These are phyloP conservation scores for Osmerus mordax DNA, from an alignment of 2,113 vertebrate species.

Conservation along the genomic window DNA sequence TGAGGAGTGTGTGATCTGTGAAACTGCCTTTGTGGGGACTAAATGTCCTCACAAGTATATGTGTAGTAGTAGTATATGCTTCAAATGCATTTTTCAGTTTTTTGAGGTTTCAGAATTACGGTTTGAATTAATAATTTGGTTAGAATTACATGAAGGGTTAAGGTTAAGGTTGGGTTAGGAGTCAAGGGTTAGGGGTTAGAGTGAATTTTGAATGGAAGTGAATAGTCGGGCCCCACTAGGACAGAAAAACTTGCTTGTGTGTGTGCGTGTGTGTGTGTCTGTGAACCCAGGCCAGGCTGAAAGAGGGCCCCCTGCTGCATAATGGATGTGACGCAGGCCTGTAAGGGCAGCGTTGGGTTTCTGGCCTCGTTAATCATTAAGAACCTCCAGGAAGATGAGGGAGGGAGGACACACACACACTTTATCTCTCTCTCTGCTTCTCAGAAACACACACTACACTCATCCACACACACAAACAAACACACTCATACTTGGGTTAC, in stretches of 20 bases:
- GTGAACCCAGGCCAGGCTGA: conserved; percentile 37
- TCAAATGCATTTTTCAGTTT: too few relatives aligned
- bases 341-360: conserved; percentile 54
- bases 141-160: too few relatives aligned
- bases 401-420: not conserved
- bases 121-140: too few relatives aligned
- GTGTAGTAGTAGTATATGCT: too few relatives aligned
- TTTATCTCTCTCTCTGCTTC: conserved; percentile 16
- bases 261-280: conserved; percentile 26
- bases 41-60: too few relatives aligned
- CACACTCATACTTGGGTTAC: not conserved
- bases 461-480: conserved; percentile 2
- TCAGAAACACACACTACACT: conserved; percentile 4
- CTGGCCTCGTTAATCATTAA: conserved; percentile 66
- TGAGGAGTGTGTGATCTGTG: too few relatives aligned
- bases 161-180: too few relatives aligned
- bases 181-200: not conserved
- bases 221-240: too few relatives aligned
- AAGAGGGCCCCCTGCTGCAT: conserved; percentile 59
- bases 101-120: too few relatives aligned
- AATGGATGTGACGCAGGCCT: conserved; percentile 62
- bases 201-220: not conserved
- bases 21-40: too few relatives aligned
- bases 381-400: conserved; percentile 6
- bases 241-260: not conserved